A percentile compares a stretch with the other conserved stretches of the same genome.
phyloP scores from a whole-genome alignment of 1,140 invertebrate genomes.

The Pantala flavescens region DNA sequence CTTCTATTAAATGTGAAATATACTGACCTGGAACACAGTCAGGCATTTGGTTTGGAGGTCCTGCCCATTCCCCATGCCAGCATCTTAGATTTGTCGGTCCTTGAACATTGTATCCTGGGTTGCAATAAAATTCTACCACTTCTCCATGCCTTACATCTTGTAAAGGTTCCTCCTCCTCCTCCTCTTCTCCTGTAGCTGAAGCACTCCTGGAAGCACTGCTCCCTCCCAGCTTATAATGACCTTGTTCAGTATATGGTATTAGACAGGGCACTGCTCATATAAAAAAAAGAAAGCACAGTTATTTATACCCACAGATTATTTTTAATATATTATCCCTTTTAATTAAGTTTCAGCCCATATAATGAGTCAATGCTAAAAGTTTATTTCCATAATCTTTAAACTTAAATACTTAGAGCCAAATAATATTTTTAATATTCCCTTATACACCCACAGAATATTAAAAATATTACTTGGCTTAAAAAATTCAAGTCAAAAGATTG shows the following conservation, averaged over 20 bases:
- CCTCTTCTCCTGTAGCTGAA: background rate
- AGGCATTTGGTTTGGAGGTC: slow-evolving; percentile 48
- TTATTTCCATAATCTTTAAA: too few relatives aligned
- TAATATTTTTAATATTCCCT: too few relatives aligned
- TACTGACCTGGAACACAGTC: slow-evolving; percentile 59
- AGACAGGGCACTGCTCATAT: slow-evolving; percentile 51
- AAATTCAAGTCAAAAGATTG: too few relatives aligned
- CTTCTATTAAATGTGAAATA: background rate
- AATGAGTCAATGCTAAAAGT: background rate
- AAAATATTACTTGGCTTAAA: too few relatives aligned
- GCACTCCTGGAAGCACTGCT: slow-evolving; percentile 7
- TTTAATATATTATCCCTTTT: slow-evolving; percentile 16
- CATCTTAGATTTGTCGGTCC: slow-evolving; percentile 60
- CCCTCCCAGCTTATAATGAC: slow-evolving; percentile 43
- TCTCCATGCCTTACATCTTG: slow-evolving; percentile 46
- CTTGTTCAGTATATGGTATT: slow-evolving; percentile 49
- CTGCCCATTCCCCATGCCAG: slow-evolving; percentile 66
- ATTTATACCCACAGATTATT: background rate
- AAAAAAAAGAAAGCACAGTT: slow-evolving; percentile 17
- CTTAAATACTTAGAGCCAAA: too few relatives aligned
- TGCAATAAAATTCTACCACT: slow-evolving; percentile 52
- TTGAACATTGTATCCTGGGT: slow-evolving; percentile 50
- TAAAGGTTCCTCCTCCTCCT: slow-evolving; percentile 21
- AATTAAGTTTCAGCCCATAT: background rate
- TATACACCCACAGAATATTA: too few relatives aligned